Evolutionary conservation across 2,797 vertebrate genomes (phyloP).

Genomic region (Falco concolor): DNA sequence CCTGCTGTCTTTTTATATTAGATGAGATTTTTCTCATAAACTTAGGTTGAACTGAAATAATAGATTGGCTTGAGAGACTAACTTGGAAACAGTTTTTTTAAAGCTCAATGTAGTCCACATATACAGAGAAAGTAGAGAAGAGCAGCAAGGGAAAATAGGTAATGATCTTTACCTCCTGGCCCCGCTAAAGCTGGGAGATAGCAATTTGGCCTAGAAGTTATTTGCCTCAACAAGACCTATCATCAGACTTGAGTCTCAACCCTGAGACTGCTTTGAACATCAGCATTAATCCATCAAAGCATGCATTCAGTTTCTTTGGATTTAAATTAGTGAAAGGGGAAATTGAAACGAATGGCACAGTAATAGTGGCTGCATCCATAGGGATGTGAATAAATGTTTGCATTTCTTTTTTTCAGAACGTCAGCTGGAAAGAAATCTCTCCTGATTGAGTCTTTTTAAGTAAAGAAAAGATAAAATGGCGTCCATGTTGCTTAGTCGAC

Average conservation of each 20-base stretch:
- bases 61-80: background rate
- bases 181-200: background rate
- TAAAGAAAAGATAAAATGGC: conserved; percentile 77
- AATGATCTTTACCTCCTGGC: background rate
- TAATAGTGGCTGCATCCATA: background rate
- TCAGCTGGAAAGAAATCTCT: background rate
- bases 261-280: background rate
- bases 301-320: background rate
- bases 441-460: background rate
- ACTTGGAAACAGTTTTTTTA: background rate
- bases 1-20: background rate
- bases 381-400: background rate
- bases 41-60: background rate
- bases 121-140: background rate
- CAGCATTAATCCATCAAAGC: background rate
- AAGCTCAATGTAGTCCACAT: background rate
- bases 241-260: background rate
- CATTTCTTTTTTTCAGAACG: background rate
- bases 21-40: background rate
- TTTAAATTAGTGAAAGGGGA: background rate
- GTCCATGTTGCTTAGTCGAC: conserved; percentile 78
- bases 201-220: background rate
- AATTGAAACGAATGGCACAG: background rate
- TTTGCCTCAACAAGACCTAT: background rate
- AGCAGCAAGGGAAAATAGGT: background rate